A percentile compares a stretch with the other conserved stretches of the same genome.
These are phyloP conservation scores for Ophion slaviceki DNA, from an alignment of 2,888 invertebrate genomes.

Conservation along the genomic window DNA sequence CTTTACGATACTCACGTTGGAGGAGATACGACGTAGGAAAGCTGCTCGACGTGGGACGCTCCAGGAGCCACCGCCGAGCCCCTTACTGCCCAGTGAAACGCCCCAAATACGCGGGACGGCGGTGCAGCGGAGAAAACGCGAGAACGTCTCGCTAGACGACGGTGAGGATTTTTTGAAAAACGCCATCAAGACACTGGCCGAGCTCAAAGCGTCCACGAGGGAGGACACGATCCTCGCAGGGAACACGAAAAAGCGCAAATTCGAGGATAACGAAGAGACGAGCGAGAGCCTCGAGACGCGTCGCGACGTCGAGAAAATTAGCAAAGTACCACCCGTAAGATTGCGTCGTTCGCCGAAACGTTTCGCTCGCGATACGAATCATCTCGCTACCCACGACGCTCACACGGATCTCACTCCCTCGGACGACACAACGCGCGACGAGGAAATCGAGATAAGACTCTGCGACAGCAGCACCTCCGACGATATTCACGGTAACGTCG, in stretches of 20 bases:
- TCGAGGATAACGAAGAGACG: conserved; percentile 28
- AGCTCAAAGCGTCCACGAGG: conserved; percentile 78
- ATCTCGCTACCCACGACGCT: conserved; percentile 15
- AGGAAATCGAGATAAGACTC: conserved; percentile 75
- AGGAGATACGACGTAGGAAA: conserved; percentile 83
- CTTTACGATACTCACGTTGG: conserved; percentile 85
- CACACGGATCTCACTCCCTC: not conserved
- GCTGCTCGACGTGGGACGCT: conserved; percentile 32
- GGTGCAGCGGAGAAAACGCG: conserved; percentile 34
- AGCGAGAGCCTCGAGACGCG: conserved; percentile 41
- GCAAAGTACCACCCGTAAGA: conserved; percentile 73
- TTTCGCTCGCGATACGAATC: conserved; percentile 33
- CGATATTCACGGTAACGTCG: conserved; percentile 48
- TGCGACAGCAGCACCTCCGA: conserved; percentile 80
- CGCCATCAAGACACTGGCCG: conserved; percentile 82
- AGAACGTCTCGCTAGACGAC: not conserved
- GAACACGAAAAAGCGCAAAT: conserved; percentile 42
- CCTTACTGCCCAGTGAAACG: not conserved
- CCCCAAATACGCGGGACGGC: conserved; percentile 23
- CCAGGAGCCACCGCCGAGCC: not conserved
- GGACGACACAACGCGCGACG: conserved; percentile 40
- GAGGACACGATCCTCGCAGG: conserved; percentile 7
- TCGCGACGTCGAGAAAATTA: conserved; percentile 27
- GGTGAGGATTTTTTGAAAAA: conserved; percentile 65
- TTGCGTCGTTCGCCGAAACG: conserved; percentile 70